phyloP scores from a whole-genome alignment of 1,140 invertebrate genomes.

The Bombyx mandarina region DNA sequence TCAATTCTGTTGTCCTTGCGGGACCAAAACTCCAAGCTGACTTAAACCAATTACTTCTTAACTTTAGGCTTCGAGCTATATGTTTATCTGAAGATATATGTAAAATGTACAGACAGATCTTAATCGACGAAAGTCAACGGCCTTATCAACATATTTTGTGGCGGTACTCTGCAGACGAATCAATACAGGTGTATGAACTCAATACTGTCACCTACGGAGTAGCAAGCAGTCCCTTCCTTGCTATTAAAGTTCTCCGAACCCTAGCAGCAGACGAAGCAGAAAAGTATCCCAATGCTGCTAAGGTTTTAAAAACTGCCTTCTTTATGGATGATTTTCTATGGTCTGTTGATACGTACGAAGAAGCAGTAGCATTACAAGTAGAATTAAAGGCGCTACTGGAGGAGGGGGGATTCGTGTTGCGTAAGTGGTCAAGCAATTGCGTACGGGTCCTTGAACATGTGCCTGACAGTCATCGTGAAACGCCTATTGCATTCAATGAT shows the following conservation, averaged over 20 bases:
- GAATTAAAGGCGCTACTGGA: background rate
- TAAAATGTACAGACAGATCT: background rate
- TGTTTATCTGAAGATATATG: background rate
- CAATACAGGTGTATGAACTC: background rate
- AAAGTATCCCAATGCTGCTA: background rate
- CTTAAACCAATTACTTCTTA: background rate
- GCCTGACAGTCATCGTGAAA: background rate
- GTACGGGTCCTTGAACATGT: background rate
- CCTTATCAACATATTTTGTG: background rate
- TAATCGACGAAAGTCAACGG: background rate
- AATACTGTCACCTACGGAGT: background rate
- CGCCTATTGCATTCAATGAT: background rate
- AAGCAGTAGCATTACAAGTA: background rate
- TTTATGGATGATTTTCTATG: background rate
- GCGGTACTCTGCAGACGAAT: background rate
- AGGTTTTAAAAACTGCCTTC: background rate
- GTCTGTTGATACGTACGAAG: background rate
- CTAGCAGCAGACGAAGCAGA: background rate
- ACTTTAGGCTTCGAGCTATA: background rate
- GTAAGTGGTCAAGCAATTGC: background rate
- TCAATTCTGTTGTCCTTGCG: background rate
- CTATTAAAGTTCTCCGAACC: background rate
- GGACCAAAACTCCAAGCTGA: constrained; percentile 1
- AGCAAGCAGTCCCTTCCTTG: background rate
- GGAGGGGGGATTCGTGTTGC: background rate